These are phyloP conservation scores for Rotaria macrura DNA, from an alignment of 2,888 invertebrate species.

Conservation along the genomic window DNA sequence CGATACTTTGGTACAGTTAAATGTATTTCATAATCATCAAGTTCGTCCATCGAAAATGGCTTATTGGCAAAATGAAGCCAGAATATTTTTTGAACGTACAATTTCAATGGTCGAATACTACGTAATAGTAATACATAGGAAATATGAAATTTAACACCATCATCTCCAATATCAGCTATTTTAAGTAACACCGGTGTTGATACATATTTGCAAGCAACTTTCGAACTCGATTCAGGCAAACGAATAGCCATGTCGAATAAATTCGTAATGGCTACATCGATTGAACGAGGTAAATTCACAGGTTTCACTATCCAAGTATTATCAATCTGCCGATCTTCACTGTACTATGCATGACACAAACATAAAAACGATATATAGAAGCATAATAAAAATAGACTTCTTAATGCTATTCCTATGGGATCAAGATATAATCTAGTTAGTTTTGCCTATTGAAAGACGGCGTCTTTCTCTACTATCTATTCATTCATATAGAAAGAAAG, in stretches of 20 bases:
- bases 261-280: slow-evolving; percentile 72
- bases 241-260: slow-evolving; percentile 68
- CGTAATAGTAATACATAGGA: slow-evolving; percentile 72
- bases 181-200: slow-evolving; percentile 69
- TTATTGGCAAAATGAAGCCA: slow-evolving; percentile 74
- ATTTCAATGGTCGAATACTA: slow-evolving; percentile 63
- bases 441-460: no score
- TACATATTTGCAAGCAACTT: slow-evolving; percentile 58
- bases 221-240: slow-evolving; percentile 69
- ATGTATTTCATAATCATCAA: slow-evolving; percentile 77
- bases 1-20: slow-evolving; percentile 82
- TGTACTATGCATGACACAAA: slow-evolving; percentile 40
- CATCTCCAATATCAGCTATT: slow-evolving; percentile 58
- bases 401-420: no score
- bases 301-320: slow-evolving; percentile 89
- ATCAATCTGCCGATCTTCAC: slow-evolving; percentile 59
- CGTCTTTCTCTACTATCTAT: no score
- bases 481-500: no score
- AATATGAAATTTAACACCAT: slow-evolving; percentile 70
- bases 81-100: slow-evolving; percentile 55
- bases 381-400: neutral
- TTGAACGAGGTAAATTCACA: slow-evolving; percentile 74
- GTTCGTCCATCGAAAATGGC: slow-evolving; percentile 63
- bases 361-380: neutral
- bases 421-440: no score